A percentile compares a stretch with the other conserved stretches of the same genome.
phyloP scores from a whole-genome alignment of 1,140 invertebrate species.

The Gryllus bimaculatus region DNA sequence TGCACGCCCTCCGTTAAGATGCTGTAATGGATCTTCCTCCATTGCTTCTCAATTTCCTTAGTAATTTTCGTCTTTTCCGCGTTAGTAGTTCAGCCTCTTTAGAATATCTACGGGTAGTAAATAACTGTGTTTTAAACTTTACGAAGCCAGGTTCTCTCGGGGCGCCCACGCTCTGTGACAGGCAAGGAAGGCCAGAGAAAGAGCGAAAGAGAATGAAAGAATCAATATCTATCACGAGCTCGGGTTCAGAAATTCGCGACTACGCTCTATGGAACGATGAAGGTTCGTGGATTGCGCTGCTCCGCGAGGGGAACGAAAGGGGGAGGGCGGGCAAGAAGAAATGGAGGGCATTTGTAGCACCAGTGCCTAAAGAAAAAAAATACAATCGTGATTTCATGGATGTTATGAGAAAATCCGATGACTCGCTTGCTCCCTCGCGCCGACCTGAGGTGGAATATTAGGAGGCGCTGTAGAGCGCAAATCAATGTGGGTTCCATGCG shows the following conservation, averaged over 20 bases:
- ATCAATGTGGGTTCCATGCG: neutral
- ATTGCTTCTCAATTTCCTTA: neutral
- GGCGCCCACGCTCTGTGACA: neutral
- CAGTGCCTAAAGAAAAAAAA: neutral
- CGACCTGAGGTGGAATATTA: neutral
- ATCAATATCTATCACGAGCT: neutral
- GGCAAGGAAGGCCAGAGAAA: neutral
- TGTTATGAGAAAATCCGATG: neutral
- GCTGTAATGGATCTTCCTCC: neutral
- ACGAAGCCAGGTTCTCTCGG: neutral
- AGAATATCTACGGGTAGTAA: neutral
- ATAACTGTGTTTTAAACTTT: neutral
- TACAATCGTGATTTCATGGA: slow-evolving; percentile 4
- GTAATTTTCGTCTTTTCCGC: neutral
- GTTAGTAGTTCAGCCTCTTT: no score
- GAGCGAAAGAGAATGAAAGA: neutral
- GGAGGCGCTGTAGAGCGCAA: neutral
- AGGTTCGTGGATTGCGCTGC: neutral
- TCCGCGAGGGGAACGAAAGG: neutral
- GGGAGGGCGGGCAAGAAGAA: neutral
- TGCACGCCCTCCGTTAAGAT: neutral
- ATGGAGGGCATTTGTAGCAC: neutral
- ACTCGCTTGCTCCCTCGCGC: neutral
- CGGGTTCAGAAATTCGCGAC: neutral
- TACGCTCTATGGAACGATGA: neutral